These are phyloP conservation scores for Heliconius cydno DNA, from an alignment of 2,888 invertebrate genomes.

Conservation along the genomic window DNA sequence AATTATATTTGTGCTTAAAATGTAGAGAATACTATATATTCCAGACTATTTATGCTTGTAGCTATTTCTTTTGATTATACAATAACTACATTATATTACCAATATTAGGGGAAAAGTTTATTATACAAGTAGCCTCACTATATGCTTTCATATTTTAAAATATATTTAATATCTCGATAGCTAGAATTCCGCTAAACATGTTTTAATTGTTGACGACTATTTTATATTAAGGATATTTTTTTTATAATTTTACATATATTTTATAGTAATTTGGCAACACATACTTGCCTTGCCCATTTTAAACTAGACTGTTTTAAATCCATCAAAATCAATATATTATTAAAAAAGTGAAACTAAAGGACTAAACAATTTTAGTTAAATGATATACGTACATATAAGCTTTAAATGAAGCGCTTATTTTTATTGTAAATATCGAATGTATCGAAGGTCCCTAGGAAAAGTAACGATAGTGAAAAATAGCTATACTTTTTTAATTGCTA, in stretches of 20 bases:
- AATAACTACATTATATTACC: neutral
- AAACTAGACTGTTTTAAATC: neutral
- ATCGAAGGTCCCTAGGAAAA: too few relatives aligned
- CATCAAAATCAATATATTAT: neutral
- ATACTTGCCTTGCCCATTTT: neutral
- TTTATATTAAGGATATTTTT: neutral
- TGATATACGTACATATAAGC: neutral
- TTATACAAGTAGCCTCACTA: conserved; percentile 65
- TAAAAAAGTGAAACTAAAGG: neutral
- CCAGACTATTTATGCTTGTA: neutral
- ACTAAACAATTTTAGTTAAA: neutral
- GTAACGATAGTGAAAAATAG: too few relatives aligned
- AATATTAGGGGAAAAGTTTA: conserved; percentile 9
- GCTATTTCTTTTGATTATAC: neutral
- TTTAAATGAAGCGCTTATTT: neutral
- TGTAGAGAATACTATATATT: neutral
- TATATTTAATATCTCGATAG: conserved; percentile 26
- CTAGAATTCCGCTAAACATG: conserved; percentile 24
- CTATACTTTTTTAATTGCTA: too few relatives aligned
- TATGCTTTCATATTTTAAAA: conserved; percentile 70
- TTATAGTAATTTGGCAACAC: conserved; percentile 14
- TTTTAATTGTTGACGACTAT: conserved; percentile 7
- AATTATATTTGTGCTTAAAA: neutral
- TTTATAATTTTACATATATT: neutral
- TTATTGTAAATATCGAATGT: neutral